Conservation (phyloP, 2,113 vertebrate species). For the Azemiops feae region DNA sequence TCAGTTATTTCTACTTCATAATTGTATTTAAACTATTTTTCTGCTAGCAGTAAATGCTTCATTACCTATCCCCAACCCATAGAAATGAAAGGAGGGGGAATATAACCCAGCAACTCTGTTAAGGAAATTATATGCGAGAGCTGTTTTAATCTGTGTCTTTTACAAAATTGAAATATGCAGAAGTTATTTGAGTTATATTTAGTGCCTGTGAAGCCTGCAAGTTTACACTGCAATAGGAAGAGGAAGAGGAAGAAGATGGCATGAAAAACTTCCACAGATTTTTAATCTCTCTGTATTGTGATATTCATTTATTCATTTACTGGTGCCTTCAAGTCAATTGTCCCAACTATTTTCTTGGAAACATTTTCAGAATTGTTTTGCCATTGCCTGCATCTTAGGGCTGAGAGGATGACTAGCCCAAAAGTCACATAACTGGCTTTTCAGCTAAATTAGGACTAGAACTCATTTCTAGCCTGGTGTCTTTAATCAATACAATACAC, state of each 20-base stretch:
- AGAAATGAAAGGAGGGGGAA: neutral
- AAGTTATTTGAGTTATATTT: neutral
- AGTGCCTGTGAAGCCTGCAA: neutral
- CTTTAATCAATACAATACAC: neutral
- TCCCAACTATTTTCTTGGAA: neutral
- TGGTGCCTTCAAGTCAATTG: neutral
- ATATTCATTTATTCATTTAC: neutral
- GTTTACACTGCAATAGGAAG: neutral
- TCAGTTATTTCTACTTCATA: neutral
- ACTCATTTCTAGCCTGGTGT: neutral
- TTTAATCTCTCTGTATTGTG: neutral
- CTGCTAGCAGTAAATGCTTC: neutral
- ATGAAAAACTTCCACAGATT: neutral
- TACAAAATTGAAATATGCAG: neutral
- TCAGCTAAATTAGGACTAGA: neutral
- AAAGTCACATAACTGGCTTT: neutral
- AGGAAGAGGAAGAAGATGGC: neutral
- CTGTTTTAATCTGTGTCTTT: neutral
- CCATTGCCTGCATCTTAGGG: neutral
- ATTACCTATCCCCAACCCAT: neutral
- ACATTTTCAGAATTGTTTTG: neutral
- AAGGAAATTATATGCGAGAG: conserved; percentile 5
- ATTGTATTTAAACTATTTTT: neutral
- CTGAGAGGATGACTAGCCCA: neutral
- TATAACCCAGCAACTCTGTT: neutral